Percentiles rank a stretch among this genome's conserved stretches.
Evolutionary conservation across 2,113 vertebrate species (phyloP).

Genomic region (Ammodytes marinus): DNA sequence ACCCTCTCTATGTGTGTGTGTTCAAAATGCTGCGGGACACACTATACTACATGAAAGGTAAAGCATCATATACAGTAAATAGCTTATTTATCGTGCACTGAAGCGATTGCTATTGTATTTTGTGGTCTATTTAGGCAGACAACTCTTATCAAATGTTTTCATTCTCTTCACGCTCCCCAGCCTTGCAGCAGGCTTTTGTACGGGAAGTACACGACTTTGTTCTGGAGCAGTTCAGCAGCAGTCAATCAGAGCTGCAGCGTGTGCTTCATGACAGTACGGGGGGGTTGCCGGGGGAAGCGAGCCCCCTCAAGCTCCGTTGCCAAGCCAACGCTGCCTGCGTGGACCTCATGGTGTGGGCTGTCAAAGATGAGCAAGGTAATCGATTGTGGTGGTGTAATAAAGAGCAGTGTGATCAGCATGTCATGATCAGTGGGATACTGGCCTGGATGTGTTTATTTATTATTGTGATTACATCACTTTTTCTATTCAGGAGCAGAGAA

Average conservation of each 20-base stretch:
- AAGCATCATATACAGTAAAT: neutral
- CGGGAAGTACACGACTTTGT: conserved; percentile 97
- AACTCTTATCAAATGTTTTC: neutral
- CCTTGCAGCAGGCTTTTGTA: conserved; percentile 90
- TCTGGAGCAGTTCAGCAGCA: conserved; percentile 96
- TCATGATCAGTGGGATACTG: conserved; percentile 12
- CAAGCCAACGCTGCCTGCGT: conserved; percentile 97
- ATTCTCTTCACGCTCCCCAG: conserved; percentile 69
- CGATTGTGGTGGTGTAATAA: conserved; percentile 6
- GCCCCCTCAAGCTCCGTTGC: conserved; percentile 94
- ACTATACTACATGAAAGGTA: conserved; percentile 95
- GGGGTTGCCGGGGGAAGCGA: conserved; percentile 89
- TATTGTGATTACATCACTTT: conserved; percentile 18
- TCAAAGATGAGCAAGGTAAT: conserved; percentile 97
- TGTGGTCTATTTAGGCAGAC: neutral
- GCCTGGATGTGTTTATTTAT: conserved; percentile 5
- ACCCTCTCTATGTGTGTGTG: conserved; percentile 93
- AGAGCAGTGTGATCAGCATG: conserved; percentile 1
- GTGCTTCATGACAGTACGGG: conserved; percentile 90
- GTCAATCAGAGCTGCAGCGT: conserved; percentile 95
- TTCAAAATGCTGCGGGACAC: conserved; percentile 99
- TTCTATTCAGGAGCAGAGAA: conserved; percentile 91
- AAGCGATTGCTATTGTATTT: neutral
- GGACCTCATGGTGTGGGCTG: conserved; percentile 98
- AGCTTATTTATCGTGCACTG: neutral